A percentile compares a stretch with the other conserved stretches of the same genome.
These are phyloP conservation scores for Globicephala melas DNA, from an alignment of 2,113 vertebrate species.

Conservation along the genomic window DNA sequence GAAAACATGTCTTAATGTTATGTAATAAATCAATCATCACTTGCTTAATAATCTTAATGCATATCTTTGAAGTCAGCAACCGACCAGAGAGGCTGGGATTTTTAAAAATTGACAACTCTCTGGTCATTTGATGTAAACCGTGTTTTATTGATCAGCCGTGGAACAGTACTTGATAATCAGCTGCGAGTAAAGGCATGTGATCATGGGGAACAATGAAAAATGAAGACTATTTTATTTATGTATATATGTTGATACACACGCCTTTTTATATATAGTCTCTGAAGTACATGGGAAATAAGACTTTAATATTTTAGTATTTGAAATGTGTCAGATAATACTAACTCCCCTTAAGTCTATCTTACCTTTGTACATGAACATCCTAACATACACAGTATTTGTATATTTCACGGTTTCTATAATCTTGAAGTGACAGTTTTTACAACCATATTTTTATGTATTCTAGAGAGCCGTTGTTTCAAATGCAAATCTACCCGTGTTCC, in stretches of 20 bases:
- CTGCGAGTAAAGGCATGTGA: conserved; percentile 41
- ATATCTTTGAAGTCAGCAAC: conserved; percentile 78
- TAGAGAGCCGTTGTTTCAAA: neutral
- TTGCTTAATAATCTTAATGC: conserved; percentile 80
- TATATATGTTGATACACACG: neutral
- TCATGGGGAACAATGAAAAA: conserved; percentile 58
- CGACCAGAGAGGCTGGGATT: conserved; percentile 70
- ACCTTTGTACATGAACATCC: neutral
- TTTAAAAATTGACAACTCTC: conserved; percentile 69
- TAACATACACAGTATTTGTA: neutral
- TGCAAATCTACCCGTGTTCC: neutral
- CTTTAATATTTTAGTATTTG: conserved; percentile 14
- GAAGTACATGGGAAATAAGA: conserved; percentile 60
- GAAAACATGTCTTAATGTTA: conserved; percentile 81
- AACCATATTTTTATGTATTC: neutral
- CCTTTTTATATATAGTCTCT: conserved; percentile 46
- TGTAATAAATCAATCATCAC: conserved; percentile 84
- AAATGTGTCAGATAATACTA: conserved; percentile 62
- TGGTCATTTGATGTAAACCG: conserved; percentile 73
- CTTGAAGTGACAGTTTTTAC: neutral
- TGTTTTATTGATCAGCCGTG: conserved; percentile 79
- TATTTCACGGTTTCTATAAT: neutral
- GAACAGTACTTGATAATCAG: conserved; percentile 68
- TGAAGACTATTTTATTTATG: neutral
- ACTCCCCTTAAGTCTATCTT: neutral